phyloP scores from a whole-genome alignment of 2,888 invertebrate species.

The Aphodius granarius region DNA sequence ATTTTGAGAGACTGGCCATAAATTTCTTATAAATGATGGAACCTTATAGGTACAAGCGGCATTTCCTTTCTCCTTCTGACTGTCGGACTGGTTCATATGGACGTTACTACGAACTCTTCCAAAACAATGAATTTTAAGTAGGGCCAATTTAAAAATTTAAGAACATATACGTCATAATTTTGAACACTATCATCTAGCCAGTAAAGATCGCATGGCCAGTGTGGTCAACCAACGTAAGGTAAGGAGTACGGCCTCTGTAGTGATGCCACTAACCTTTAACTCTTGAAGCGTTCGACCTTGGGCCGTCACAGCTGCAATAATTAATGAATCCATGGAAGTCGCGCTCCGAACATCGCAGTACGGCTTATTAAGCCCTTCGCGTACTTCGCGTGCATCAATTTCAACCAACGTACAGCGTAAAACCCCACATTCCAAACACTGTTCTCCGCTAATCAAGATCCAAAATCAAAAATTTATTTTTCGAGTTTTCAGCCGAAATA shows the following conservation, averaged over 20 bases:
- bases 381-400: background rate
- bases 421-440: background rate
- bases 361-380: background rate
- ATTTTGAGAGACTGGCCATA: too few species aligned
- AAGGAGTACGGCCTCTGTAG: background rate
- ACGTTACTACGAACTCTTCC: too few species aligned
- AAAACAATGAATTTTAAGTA: too few species aligned
- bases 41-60: too few species aligned
- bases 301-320: constrained; percentile 53
- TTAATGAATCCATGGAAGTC: constrained; percentile 41
- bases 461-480: too few species aligned
- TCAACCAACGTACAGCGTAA: background rate
- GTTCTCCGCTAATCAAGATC: background rate
- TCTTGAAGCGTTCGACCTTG: constrained; percentile 52
- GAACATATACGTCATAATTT: too few species aligned
- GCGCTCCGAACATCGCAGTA: background rate
- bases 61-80: too few species aligned
- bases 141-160: too few species aligned
- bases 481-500: too few species aligned
- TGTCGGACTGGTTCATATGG: too few species aligned
- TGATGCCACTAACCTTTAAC: constrained; percentile 43
- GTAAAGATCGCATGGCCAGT: background rate
- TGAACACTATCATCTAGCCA: background rate
- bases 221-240: background rate
- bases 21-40: too few species aligned